Conservation (phyloP, 2,888 invertebrate genomes). For the Sisyra nigra region DNA sequence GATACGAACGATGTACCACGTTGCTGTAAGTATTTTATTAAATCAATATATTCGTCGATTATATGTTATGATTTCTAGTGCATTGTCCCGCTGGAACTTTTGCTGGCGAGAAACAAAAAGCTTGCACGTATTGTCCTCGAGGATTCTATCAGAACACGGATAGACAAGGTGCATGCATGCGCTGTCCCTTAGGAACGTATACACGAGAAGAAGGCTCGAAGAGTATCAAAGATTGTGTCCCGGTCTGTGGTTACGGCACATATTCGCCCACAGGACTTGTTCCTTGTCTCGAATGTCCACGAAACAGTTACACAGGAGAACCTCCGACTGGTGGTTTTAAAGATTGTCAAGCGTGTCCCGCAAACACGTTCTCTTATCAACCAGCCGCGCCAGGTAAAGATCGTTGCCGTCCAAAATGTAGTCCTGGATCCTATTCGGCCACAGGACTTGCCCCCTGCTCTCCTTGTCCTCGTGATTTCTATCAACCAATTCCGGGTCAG, state of each 20-base stretch:
- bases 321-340: conserved; percentile 84
- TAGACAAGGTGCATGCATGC: conserved; percentile 75
- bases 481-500: conserved; percentile 72
- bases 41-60: no score
- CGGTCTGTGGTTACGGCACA: conserved; percentile 91
- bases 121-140: conserved; percentile 78
- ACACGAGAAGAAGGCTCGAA: conserved; percentile 84
- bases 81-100: conserved; percentile 96
- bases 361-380: conserved; percentile 78
- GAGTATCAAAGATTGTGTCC: conserved; percentile 69
- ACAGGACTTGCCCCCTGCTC: conserved; percentile 90
- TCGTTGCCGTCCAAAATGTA: conserved; percentile 74
- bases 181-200: conserved; percentile 86
- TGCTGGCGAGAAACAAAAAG: conserved; percentile 77
- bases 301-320: conserved; percentile 76
- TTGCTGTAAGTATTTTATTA: conserved; percentile 52
- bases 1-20: conserved; percentile 81
- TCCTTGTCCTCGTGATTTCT: conserved; percentile 82
- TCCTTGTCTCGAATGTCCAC: conserved; percentile 85
- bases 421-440: conserved; percentile 78
- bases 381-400: conserved; percentile 75
- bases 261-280: conserved; percentile 89
- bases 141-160: conserved; percentile 90
- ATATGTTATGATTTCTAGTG: conserved; percentile 37
- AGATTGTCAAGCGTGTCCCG: conserved; percentile 85